Evolutionary conservation across 1,140 invertebrate genomes (phyloP).

Genomic region (Lasaia peninsularis): DNA sequence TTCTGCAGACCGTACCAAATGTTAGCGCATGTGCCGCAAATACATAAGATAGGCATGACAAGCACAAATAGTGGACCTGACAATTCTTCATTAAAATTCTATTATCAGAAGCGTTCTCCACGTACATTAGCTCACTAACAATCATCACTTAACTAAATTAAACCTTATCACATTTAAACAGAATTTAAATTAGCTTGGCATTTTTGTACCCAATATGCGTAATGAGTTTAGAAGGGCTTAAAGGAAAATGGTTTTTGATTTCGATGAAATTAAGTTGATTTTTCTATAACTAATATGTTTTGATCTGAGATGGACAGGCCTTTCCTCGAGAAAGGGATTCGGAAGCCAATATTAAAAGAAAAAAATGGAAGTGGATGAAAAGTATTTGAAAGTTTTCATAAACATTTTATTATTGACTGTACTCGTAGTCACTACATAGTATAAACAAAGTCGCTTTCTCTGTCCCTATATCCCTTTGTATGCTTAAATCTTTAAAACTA

Average conservation of each 20-base stretch:
- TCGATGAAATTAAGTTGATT: constrained; percentile 19
- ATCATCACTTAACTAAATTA: constrained; percentile 13
- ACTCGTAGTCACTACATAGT: no score
- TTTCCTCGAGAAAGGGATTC: constrained; percentile 41
- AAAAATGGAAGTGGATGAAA: constrained; percentile 15
- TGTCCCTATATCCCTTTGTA: no score
- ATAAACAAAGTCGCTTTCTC: no score
- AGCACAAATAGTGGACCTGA: constrained; percentile 59
- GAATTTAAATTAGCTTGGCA: constrained; percentile 17
- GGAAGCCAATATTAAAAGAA: constrained; percentile 56
- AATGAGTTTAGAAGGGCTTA: constrained; percentile 8
- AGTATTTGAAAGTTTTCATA: constrained; percentile 6
- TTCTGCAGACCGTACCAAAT: constrained; percentile 40
- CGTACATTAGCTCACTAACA: constrained; percentile 35
- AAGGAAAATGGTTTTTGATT: constrained; percentile 17
- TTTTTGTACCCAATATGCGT: background rate
- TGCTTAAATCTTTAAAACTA: no score
- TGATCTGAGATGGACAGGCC: constrained; percentile 35
- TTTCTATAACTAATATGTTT: background rate
- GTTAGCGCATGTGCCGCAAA: constrained; percentile 41
- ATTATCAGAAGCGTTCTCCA: constrained; percentile 72
- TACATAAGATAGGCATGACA: constrained; percentile 70
- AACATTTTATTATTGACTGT: background rate
- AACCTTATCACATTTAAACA: background rate
- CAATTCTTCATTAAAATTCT: constrained; percentile 75